Conservation (phyloP, 2,113 vertebrate genomes). For the Seriola aureovittata region DNA sequence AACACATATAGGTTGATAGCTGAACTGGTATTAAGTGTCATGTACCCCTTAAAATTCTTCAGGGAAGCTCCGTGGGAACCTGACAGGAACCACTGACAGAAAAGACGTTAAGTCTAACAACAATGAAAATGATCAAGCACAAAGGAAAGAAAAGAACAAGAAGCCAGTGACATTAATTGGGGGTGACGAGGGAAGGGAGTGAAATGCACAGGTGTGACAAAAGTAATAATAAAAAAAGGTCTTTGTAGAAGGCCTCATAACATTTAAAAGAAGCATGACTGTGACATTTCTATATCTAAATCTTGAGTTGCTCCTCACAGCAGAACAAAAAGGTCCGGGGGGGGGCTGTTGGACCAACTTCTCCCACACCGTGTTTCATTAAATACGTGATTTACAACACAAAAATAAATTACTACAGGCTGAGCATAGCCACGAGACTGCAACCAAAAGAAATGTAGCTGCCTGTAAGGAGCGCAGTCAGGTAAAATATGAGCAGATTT, state of each 20-base stretch:
- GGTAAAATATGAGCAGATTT: constrained; percentile 40
- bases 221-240: neutral
- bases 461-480: constrained; percentile 4
- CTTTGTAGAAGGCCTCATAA: neutral
- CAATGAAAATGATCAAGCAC: constrained; percentile 8
- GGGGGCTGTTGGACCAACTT: neutral
- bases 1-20: neutral
- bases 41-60: constrained; percentile 24
- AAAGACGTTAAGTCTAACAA: neutral
- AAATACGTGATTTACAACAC: constrained; percentile 34
- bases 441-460: neutral
- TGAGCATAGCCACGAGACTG: neutral
- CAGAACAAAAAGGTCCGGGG: constrained; percentile 6
- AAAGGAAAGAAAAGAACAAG: neutral
- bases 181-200: neutral
- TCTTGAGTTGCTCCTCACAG: constrained; percentile 6
- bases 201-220: neutral
- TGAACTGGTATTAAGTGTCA: constrained; percentile 5
- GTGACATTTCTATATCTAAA: constrained; percentile 6
- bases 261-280: neutral
- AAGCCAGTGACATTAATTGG: neutral
- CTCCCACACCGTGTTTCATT: constrained; percentile 5
- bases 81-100: constrained; percentile 2
- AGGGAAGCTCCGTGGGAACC: neutral
- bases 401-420: constrained; percentile 22